A percentile compares a stretch with the other conserved stretches of the same genome.
phyloP scores from a whole-genome alignment of 1,140 invertebrate species.

The Leptinotarsa defecta region DNA sequence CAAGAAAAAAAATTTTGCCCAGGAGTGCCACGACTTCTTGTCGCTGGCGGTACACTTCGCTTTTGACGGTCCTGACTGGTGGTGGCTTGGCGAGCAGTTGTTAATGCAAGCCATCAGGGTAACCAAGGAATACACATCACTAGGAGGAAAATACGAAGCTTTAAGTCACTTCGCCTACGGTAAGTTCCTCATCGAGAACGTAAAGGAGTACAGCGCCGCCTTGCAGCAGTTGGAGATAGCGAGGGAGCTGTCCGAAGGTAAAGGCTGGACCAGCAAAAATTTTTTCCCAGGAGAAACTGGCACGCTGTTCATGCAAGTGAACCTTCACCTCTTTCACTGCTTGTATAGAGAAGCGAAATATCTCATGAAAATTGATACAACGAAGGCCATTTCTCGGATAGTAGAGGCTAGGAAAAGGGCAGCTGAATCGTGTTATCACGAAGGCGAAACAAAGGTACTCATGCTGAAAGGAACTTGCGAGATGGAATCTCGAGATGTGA shows the following conservation, averaged over 20 bases:
- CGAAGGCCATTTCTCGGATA: slow-evolving; percentile 57
- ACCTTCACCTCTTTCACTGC: slow-evolving; percentile 57
- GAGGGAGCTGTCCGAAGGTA: slow-evolving; percentile 46
- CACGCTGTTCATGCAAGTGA: slow-evolving; percentile 59
- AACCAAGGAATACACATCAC: slow-evolving; percentile 54
- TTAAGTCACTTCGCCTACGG: slow-evolving; percentile 61
- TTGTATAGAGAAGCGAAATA: slow-evolving; percentile 56
- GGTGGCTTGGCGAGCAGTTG: slow-evolving; percentile 65
- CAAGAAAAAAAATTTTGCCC: slow-evolving; percentile 28
- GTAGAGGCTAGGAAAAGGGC: slow-evolving; percentile 60
- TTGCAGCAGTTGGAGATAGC: slow-evolving; percentile 48
- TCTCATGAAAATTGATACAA: slow-evolving; percentile 49
- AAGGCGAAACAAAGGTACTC: slow-evolving; percentile 58
- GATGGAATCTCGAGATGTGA: slow-evolving; percentile 56
- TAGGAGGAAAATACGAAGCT: slow-evolving; percentile 57
- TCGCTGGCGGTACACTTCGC: slow-evolving; percentile 58
- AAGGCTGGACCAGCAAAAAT: slow-evolving; percentile 52
- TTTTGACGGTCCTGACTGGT: slow-evolving; percentile 59
- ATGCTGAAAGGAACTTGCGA: slow-evolving; percentile 59
- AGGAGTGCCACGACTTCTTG: slow-evolving; percentile 57
- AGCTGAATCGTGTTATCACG: slow-evolving; percentile 56
- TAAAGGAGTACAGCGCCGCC: slow-evolving; percentile 49
- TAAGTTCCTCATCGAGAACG: slow-evolving; percentile 61
- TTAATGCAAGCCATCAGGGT: slow-evolving; percentile 57
- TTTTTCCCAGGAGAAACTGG: slow-evolving; percentile 32